phyloP scores from a whole-genome alignment of 92 coral and sea anemone genomes.

The Meandrina meandrites region DNA sequence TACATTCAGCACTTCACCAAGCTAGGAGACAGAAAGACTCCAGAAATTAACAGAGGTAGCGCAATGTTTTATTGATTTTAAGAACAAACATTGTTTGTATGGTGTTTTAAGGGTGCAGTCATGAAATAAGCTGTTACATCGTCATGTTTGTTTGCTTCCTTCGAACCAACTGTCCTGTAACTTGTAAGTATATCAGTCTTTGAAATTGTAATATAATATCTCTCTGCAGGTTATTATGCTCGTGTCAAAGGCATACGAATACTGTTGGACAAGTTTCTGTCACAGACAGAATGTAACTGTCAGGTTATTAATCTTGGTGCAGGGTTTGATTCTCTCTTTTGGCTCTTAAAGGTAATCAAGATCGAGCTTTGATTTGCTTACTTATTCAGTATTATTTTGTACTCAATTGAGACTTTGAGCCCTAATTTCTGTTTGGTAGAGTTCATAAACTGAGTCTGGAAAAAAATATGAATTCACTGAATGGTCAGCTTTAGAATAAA shows the following conservation, averaged over 20 bases:
- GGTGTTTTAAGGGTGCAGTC: no score
- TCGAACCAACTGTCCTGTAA: no score
- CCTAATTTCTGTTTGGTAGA: no score
- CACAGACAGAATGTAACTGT: constrained; percentile 69
- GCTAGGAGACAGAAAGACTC: constrained; percentile 86
- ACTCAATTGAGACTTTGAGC: no score
- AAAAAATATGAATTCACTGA: no score
- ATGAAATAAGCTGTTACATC: no score
- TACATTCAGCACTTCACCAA: constrained; percentile 84
- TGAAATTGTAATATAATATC: not conserved
- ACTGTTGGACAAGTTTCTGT: constrained; percentile 80
- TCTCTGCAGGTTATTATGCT: constrained; percentile 80
- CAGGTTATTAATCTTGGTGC: constrained; percentile 93
- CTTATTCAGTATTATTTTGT: no score
- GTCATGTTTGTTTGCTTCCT: no score
- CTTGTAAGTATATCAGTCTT: no score
- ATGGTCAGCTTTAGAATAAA: no score
- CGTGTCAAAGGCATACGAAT: constrained; percentile 77
- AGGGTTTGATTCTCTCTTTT: constrained; percentile 90
- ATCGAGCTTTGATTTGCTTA: not conserved
- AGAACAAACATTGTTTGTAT: no score
- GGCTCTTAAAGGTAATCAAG: constrained; percentile 87
- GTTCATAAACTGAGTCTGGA: no score
- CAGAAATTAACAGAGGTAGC: constrained; percentile 95
- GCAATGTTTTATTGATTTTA: not conserved